phyloP scores from a whole-genome alignment of 2,797 vertebrate genomes.

The Anguilla pacifica region DNA sequence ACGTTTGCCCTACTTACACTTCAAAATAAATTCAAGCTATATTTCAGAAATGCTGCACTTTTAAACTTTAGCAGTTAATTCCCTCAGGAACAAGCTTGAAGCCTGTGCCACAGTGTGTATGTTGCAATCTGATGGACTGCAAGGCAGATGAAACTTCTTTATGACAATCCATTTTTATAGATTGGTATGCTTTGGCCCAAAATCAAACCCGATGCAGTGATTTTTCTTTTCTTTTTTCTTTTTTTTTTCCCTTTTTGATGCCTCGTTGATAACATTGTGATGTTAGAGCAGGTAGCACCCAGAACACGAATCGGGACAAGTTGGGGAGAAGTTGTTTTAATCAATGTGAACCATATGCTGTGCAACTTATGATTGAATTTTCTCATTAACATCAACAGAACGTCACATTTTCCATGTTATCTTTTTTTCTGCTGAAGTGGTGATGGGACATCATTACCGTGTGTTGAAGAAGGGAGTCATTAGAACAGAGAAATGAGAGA shows the following conservation, averaged over 20 bases:
- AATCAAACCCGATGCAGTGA: not conserved
- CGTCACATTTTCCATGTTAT: conserved; percentile 25
- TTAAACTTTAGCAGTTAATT: conserved; percentile 19
- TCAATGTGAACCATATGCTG: conserved; percentile 36
- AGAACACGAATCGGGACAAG: conserved; percentile 4
- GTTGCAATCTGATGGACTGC: conserved; percentile 14
- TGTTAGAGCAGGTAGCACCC: not conserved
- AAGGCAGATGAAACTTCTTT: not conserved
- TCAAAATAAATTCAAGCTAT: conserved; percentile 18
- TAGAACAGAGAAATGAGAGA: not conserved
- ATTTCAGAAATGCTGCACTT: conserved; percentile 22
- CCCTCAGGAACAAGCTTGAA: not conserved
- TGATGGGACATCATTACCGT: conserved; percentile 31
- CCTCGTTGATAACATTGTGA: not conserved
- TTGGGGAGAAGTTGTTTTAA: conserved; percentile 28
- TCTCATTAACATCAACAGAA: conserved; percentile 42
- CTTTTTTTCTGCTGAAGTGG: conserved; percentile 20
- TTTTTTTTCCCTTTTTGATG: not conserved
- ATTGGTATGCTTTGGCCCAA: not conserved
- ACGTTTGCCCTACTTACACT: conserved; percentile 11
- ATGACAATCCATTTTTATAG: not conserved
- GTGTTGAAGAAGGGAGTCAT: conserved; percentile 25
- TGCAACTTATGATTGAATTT: conserved; percentile 27
- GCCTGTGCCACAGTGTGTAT: not conserved
- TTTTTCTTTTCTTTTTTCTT: not conserved